Percentiles rank a stretch among this genome's conserved stretches.
phyloP scores from a whole-genome alignment of 2,888 invertebrate genomes.

The Alsophila aescularia region DNA sequence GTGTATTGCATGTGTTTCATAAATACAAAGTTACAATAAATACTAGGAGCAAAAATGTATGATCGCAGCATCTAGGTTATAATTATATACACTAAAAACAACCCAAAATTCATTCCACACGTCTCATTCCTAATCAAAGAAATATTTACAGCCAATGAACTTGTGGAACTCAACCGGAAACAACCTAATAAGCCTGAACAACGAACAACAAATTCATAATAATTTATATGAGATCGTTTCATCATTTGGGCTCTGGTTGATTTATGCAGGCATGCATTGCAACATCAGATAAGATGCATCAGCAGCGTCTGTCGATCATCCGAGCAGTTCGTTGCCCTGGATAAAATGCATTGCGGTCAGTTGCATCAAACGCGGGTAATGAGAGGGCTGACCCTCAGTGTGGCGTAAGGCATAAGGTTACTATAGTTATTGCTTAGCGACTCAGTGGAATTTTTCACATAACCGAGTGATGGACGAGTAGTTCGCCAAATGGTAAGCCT shows the following conservation, averaged over 20 bases:
- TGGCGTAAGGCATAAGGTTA: slow-evolving; percentile 4
- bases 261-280: slow-evolving; percentile 29
- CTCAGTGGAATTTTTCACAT: background rate
- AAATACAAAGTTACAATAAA: too few species aligned
- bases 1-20: too few species aligned
- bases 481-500: too few species aligned
- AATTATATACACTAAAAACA: background rate
- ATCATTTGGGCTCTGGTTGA: slow-evolving; percentile 24
- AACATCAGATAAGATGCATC: slow-evolving; percentile 30
- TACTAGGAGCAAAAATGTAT: too few species aligned
- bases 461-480: too few species aligned
- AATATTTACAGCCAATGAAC: background rate
- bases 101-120: background rate
- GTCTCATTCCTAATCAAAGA: too few species aligned
- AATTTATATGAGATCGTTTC: slow-evolving; percentile 25
- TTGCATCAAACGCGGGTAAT: slow-evolving; percentile 63
- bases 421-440: background rate
- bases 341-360: slow-evolving; percentile 63
- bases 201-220: slow-evolving; percentile 11
- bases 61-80: too few species aligned
- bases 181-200: slow-evolving; percentile 4
- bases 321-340: slow-evolving; percentile 61
- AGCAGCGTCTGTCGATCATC: slow-evolving; percentile 44
- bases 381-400: slow-evolving; percentile 51
- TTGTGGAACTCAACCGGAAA: slow-evolving; percentile 1